Conservation (phyloP, 64 coral and sea anemone species). For the Montipora efflorescens region DNA sequence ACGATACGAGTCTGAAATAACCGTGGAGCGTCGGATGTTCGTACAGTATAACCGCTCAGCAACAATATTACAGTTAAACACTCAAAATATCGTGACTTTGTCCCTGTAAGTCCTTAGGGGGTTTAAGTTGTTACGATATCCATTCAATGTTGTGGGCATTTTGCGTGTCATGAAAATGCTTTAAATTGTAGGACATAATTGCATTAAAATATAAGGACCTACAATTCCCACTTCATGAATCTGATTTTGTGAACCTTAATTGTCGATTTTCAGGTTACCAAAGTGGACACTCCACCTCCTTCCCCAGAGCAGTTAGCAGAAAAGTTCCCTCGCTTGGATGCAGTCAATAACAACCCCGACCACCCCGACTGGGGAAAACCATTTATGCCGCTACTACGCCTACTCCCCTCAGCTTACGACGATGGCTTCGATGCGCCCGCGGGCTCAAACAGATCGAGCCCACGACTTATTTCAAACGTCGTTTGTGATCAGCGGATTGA, state of each 20-base stretch:
- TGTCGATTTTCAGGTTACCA: slow-evolving; percentile 43
- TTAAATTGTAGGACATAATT: too few species aligned
- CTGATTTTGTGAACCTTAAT: background rate
- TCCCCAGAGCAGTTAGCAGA: slow-evolving; percentile 46
- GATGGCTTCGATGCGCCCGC: slow-evolving; percentile 90
- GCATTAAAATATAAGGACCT: too few species aligned
- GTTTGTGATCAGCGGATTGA: slow-evolving; percentile 88
- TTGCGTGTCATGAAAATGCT: too few species aligned
- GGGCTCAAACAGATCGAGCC: slow-evolving; percentile 77
- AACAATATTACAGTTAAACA: too few species aligned
- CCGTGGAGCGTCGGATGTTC: too few species aligned
- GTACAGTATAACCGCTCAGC: too few species aligned
- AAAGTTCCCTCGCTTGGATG: slow-evolving; percentile 77
- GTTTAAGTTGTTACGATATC: too few species aligned
- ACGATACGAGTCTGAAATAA: too few species aligned
- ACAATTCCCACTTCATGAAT: too few species aligned
- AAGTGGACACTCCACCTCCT: slow-evolving; percentile 11
- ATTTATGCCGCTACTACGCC: slow-evolving; percentile 86
- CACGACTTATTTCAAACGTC: slow-evolving; percentile 88
- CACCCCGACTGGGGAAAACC: slow-evolving; percentile 87
- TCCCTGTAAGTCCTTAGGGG: too few species aligned
- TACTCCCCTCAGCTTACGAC: slow-evolving; percentile 65
- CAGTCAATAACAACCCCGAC: slow-evolving; percentile 77
- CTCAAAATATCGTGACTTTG: too few species aligned
- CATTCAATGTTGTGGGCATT: too few species aligned